Base-by-base conservation (phyloP, 2,113 vertebrate genomes). In the Bos javanicus region DNA sequence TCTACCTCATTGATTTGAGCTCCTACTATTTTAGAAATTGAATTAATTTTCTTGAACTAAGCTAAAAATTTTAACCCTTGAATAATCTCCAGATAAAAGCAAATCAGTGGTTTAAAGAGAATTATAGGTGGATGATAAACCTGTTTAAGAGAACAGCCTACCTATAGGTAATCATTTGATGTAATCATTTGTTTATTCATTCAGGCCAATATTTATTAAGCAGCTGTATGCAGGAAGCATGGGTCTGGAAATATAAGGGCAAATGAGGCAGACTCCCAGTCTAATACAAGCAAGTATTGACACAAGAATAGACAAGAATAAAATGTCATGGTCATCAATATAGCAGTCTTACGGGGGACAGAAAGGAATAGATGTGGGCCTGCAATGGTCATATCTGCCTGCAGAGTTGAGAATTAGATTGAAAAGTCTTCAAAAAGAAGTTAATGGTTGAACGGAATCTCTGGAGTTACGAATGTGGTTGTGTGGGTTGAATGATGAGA, bases 31-130 rank as follows among this genome's bases (percentile, higher is more conserved):
- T 90, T 62, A 90, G 54, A 96, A 96, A 83, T 76, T 97, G 64
- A 62, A 50, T 91, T 97, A 93, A 91, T 95, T 95, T 97, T 56
- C 54, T 91, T 95, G 19, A 89, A 93, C 23, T 82, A 30, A 95
- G 54, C 76, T 96, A 59, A 85, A 84, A 76, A 43, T 50, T 90
- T 87, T 97, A 97, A 97, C 36, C 21, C 46, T 83, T 60, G 13
- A 19, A 54, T 80, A 62, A 83, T 76, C 39, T 28, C 48, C 83
- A 86, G 85, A 56, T 93, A 96, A 92, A 90, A 92, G 46, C 84
- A 74, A 36, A 30, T 78, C 36, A 33, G 30, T 97, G 8, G 25
- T 87, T 11, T 62, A 91, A 93, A 57, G 26, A 62, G 43, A 10
- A 67, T 94, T 94, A 74, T 21, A 94, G 21, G 23, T 48, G 14